These are phyloP conservation scores for Pluvialis apricaria DNA, from an alignment of 2,113 vertebrate genomes.

Conservation along the genomic window DNA sequence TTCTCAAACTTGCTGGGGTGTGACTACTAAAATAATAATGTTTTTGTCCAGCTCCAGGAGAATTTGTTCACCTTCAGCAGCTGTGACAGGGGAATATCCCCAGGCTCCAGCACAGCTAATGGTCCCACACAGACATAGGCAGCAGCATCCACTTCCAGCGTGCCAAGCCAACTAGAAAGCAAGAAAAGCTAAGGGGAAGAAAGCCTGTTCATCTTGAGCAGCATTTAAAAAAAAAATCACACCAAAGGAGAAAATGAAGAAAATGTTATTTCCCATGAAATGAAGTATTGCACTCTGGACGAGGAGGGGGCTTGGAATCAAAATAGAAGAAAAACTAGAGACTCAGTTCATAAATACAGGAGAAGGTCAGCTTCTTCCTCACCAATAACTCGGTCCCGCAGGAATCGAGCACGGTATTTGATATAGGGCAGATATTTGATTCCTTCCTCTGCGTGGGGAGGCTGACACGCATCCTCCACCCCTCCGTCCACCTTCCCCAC, in stretches of 20 bases:
- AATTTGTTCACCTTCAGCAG: background rate
- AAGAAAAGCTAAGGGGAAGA: background rate
- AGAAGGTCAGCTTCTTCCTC: constrained; percentile 55
- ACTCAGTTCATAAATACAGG: constrained; percentile 23
- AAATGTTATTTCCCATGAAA: constrained; percentile 5
- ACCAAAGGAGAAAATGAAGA: background rate
- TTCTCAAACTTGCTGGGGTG: background rate
- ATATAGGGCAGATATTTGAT: constrained; percentile 24
- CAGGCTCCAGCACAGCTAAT: background rate
- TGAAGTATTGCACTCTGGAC: background rate
- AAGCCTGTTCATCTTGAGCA: background rate
- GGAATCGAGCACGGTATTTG: background rate
- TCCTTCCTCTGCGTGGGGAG: constrained; percentile 11
- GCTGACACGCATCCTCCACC: background rate
- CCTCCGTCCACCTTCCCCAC: background rate
- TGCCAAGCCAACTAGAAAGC: background rate
- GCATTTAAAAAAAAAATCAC: background rate
- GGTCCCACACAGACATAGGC: background rate
- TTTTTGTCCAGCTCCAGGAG: background rate
- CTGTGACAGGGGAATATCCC: background rate
- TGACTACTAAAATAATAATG: background rate
- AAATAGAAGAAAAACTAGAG: background rate
- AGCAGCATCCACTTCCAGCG: background rate
- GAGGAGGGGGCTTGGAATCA: rapidly evolving
- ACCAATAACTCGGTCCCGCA: background rate